Percentiles rank a stretch among this genome's conserved stretches.
phyloP scores from a whole-genome alignment of 2,888 invertebrate species.

The Ornithoptera alexandrae region DNA sequence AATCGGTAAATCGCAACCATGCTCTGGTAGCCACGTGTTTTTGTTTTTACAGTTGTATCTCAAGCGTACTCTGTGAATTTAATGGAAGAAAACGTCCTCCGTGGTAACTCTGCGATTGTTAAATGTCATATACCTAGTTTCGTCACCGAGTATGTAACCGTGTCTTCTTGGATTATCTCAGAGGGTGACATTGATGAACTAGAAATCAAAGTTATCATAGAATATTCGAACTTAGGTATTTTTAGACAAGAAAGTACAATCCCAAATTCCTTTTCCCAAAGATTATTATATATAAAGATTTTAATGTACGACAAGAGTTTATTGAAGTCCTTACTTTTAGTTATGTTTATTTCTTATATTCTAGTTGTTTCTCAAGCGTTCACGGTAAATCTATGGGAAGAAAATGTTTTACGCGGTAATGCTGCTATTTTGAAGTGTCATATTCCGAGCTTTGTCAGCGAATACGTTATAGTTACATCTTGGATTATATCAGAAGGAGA shows the following conservation, averaged over 20 bases:
- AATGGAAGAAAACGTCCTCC: constrained; percentile 94
- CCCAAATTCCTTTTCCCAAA: constrained; percentile 32
- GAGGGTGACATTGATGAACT: constrained; percentile 81
- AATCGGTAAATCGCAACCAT: constrained; percentile 7
- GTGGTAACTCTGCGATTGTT: constrained; percentile 92
- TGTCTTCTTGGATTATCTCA: constrained; percentile 92
- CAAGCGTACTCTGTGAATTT: constrained; percentile 93
- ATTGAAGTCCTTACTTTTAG: neutral
- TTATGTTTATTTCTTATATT: constrained; percentile 32
- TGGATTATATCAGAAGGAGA: constrained; percentile 90
- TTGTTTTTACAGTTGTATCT: constrained; percentile 87
- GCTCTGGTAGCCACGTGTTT: neutral
- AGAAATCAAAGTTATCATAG: constrained; percentile 60
- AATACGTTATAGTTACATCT: constrained; percentile 91
- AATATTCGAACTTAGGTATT: constrained; percentile 63
- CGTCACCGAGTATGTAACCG: constrained; percentile 93
- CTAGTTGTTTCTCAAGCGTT: constrained; percentile 94
- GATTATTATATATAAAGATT: neutral
- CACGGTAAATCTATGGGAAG: constrained; percentile 94
- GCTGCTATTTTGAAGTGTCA: constrained; percentile 95
- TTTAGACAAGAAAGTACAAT: constrained; percentile 1
- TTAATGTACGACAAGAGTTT: neutral
- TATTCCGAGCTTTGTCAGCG: constrained; percentile 95
- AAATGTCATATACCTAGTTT: constrained; percentile 97
- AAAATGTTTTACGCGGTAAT: constrained; percentile 93